phyloP scores from a whole-genome alignment of 2,113 vertebrate species.

The Rallus limicola region DNA sequence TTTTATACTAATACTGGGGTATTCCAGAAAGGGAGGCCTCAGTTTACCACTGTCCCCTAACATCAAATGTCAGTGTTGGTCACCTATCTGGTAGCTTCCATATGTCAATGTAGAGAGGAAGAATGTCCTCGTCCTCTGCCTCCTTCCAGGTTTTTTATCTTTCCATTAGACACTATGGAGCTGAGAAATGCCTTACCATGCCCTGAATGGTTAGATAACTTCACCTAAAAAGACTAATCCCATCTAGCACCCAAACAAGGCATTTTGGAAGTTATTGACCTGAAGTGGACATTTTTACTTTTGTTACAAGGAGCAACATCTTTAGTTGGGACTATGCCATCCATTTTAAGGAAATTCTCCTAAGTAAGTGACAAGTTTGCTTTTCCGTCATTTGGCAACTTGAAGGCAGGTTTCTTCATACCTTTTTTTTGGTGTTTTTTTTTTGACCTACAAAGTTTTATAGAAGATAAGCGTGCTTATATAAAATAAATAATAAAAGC shows the following conservation, averaged over 20 bases:
- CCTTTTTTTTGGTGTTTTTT: neutral
- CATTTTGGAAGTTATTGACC: neutral
- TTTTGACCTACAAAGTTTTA: neutral
- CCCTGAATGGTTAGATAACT: neutral
- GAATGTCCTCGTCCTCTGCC: neutral
- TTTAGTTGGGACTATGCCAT: neutral
- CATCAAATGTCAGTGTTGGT: neutral
- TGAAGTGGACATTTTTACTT: neutral
- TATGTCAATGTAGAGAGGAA: neutral
- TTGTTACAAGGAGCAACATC: neutral
- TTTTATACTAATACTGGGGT: neutral
- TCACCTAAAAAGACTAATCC: neutral
- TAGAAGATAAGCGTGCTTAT: neutral
- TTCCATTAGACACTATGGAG: neutral
- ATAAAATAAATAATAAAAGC: neutral
- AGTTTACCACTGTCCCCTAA: neutral
- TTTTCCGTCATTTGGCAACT: neutral
- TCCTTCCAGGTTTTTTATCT: neutral
- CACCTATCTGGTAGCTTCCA: neutral
- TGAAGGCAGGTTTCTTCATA: neutral
- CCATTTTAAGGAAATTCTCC: neutral
- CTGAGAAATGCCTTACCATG: neutral
- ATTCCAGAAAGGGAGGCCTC: neutral
- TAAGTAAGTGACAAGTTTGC: neutral
- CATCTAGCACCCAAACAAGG: neutral